Evolutionary conservation across 2,888 invertebrate species (phyloP).

Genomic region (Agonopterix arenella): DNA sequence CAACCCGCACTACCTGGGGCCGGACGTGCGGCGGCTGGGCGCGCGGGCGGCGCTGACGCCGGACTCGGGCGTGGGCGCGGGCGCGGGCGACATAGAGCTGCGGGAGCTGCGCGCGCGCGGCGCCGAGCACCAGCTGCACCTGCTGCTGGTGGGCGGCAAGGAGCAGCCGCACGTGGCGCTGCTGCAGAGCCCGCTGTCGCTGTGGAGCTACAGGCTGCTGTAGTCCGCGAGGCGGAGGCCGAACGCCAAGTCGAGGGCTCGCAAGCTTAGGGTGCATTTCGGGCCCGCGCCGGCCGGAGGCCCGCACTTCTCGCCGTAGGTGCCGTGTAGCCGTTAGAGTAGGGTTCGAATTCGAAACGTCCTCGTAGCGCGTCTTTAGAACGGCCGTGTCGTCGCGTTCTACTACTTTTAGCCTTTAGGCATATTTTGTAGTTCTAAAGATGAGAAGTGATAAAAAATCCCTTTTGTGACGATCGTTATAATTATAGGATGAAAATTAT

Average conservation of each 20-base stretch:
- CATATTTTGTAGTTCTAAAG: not conserved
- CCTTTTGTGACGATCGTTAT: too few relatives aligned
- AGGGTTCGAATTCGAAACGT: too few relatives aligned
- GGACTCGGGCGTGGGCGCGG: conserved; percentile 78
- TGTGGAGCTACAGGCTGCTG: conserved; percentile 84
- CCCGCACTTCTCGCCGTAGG: too few relatives aligned
- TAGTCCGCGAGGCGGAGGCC: conserved; percentile 15
- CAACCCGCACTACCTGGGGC: conserved; percentile 85
- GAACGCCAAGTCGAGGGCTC: too few relatives aligned
- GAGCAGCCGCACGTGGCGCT: conserved; percentile 87
- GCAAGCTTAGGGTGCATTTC: too few relatives aligned
- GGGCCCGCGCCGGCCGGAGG: too few relatives aligned
- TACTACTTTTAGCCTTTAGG: not conserved
- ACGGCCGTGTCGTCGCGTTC: too few relatives aligned
- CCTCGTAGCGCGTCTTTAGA: not conserved
- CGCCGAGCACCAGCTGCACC: conserved; percentile 24
- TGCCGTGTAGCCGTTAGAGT: too few relatives aligned
- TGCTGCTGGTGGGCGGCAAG: conserved; percentile 83
- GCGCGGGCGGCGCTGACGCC: conserved; percentile 80
- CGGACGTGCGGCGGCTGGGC: conserved; percentile 83
- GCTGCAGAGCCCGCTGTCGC: conserved; percentile 85
- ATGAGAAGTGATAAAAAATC: not conserved
- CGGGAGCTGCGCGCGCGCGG: conserved; percentile 41
- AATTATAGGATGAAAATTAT: too few relatives aligned
- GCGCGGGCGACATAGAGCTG: conserved; percentile 61